phyloP scores from a whole-genome alignment of 2,888 invertebrate species.

The Epistrophella euchroma region DNA sequence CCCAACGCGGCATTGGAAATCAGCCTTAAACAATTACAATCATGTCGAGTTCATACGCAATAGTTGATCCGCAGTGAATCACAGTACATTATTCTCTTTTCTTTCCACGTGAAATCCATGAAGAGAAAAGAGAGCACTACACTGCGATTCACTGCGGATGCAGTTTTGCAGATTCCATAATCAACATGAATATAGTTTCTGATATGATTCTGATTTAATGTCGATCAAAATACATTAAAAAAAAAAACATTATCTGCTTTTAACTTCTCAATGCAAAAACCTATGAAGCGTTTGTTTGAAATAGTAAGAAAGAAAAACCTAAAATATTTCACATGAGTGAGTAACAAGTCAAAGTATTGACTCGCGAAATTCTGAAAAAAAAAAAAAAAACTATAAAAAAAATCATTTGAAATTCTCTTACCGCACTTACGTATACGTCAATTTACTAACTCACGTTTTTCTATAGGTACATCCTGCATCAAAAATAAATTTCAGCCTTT shows the following conservation, averaged over 20 bases:
- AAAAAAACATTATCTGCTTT: neutral
- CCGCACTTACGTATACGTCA: neutral
- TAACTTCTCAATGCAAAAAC: neutral
- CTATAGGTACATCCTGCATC: neutral
- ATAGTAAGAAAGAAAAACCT: neutral
- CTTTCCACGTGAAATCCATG: too few relatives aligned
- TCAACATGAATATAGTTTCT: too few relatives aligned
- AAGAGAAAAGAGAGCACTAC: too few relatives aligned
- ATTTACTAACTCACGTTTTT: neutral
- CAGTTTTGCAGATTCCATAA: too few relatives aligned
- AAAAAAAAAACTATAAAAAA: neutral
- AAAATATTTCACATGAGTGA: neutral
- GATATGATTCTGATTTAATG: too few relatives aligned
- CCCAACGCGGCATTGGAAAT: too few relatives aligned
- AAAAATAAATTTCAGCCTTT: constrained; percentile 21
- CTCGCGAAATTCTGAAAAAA: neutral
- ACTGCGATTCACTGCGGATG: too few relatives aligned
- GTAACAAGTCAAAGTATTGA: constrained; percentile 5
- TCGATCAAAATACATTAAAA: neutral
- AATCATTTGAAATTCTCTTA: constrained; percentile 28
- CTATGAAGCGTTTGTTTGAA: neutral
- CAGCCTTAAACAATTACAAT: too few relatives aligned
- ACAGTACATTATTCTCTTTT: too few relatives aligned
- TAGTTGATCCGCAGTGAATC: too few relatives aligned
- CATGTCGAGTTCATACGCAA: too few relatives aligned